These are phyloP conservation scores for Dryobotodes eremita DNA, from an alignment of 2,888 invertebrate genomes.

Conservation along the genomic window DNA sequence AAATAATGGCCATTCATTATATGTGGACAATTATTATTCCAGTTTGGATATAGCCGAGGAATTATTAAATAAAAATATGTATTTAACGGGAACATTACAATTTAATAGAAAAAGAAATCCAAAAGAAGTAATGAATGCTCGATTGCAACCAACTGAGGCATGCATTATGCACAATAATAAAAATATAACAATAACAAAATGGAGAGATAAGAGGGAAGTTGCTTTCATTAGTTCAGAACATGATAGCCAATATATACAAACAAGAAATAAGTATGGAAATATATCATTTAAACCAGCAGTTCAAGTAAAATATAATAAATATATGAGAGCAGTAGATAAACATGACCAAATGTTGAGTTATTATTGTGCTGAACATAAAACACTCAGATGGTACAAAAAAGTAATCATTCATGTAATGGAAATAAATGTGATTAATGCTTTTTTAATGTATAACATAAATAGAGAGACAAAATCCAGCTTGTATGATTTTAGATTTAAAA, in stretches of 20 bases:
- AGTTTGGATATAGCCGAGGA: background rate
- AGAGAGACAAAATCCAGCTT: background rate
- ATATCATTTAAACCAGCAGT: background rate
- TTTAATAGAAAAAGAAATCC: background rate
- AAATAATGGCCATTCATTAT: too few relatives aligned
- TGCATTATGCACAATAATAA: background rate
- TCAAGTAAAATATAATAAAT: background rate
- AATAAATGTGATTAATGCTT: background rate
- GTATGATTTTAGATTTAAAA: background rate
- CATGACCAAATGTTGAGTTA: background rate
- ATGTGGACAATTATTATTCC: background rate
- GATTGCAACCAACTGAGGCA: background rate
- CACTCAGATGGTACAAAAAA: background rate
- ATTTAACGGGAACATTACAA: background rate
- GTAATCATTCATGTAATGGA: background rate
- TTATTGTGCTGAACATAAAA: background rate
- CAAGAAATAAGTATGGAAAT: background rate
- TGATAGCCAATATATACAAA: background rate
- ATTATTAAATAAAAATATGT: background rate
- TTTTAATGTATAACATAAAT: background rate
- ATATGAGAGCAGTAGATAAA: background rate
- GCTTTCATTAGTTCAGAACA: background rate
- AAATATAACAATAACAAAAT: background rate
- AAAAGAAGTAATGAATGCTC: background rate
- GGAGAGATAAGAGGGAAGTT: background rate